These are phyloP conservation scores for Drosophila persimilis DNA, from an alignment of 1,140 invertebrate species.

Conservation along the genomic window DNA sequence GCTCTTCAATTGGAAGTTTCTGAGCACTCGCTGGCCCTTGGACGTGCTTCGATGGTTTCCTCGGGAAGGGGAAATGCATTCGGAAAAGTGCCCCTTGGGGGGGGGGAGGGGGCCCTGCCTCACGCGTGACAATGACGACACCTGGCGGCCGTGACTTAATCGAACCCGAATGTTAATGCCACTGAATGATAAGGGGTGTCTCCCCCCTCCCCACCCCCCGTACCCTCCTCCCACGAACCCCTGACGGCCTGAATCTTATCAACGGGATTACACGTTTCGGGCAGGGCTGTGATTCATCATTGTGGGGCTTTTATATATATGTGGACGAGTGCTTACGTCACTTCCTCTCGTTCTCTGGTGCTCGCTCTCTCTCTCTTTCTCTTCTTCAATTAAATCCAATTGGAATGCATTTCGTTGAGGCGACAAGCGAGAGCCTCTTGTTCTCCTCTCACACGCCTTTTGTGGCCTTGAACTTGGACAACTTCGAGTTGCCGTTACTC, in stretches of 20 bases:
- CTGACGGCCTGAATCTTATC: conserved; percentile 13
- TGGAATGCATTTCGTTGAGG: conserved; percentile 24
- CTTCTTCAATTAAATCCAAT: conserved; percentile 17
- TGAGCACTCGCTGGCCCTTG: conserved; percentile 10
- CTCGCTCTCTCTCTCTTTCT: neutral
- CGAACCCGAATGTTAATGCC: conserved; percentile 42
- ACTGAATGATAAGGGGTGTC: conserved; percentile 19
- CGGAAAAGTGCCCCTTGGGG: conserved; percentile 1
- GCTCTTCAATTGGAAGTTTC: conserved; percentile 48
- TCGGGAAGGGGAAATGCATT: conserved; percentile 22
- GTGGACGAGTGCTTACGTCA: no score
- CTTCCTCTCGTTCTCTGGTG: no score
- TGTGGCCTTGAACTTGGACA: conserved; percentile 44
- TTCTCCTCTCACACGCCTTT: conserved; percentile 28
- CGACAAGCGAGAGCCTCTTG: conserved; percentile 17
- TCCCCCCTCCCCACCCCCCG: neutral
- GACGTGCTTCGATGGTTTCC: conserved; percentile 16
- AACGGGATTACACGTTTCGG: conserved; percentile 1
- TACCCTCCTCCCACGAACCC: no score
- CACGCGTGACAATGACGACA: conserved; percentile 47
- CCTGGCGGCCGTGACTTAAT: conserved; percentile 51
- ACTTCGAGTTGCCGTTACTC: conserved; percentile 8
- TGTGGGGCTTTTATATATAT: neutral
- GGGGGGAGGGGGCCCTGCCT: conserved; percentile 7
- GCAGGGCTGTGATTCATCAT: conserved; percentile 24